Evolutionary conservation across 2,888 invertebrate species (phyloP).

Genomic region (Digitonthophagus gazella): DNA sequence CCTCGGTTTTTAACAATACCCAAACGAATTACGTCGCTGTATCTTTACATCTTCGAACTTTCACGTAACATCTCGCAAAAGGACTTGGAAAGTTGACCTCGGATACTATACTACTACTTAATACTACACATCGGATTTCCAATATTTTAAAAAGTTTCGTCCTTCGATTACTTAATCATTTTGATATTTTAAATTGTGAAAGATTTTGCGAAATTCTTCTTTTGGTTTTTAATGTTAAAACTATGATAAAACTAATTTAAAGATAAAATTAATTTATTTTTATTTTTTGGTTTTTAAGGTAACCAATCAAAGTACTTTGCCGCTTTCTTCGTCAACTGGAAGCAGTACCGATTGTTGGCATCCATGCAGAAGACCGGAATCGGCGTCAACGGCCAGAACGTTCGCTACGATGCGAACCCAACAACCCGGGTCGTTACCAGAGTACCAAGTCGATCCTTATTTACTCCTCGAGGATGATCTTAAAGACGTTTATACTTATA

Average conservation of each 20-base stretch:
- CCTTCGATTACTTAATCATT: background rate
- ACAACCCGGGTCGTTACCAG: conserved; percentile 76
- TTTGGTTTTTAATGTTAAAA: too few relatives aligned
- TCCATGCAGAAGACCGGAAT: conserved; percentile 47
- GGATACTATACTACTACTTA: background rate
- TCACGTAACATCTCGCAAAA: background rate
- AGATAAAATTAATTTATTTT: background rate
- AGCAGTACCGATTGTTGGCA: conserved; percentile 41
- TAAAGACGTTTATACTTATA: conserved; percentile 80
- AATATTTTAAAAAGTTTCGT: background rate
- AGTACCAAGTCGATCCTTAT: conserved; percentile 84
- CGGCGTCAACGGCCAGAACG: conserved; percentile 51
- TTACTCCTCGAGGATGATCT: conserved; percentile 83
- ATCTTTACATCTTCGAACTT: background rate
- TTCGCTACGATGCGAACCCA: conserved; percentile 74
- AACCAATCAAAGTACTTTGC: conserved; percentile 29
- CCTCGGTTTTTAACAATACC: background rate
- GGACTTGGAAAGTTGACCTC: background rate
- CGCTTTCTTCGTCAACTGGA: conserved; percentile 21
- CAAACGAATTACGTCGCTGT: background rate
- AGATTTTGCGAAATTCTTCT: background rate
- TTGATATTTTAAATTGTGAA: background rate
- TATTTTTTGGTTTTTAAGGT: conserved; percentile 23
- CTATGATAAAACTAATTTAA: too few relatives aligned
- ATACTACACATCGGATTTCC: too few relatives aligned